A percentile compares a stretch with the other conserved stretches of the same genome.
Evolutionary conservation across 2,113 vertebrate genomes (phyloP).

Genomic region (Bagarius yarrelli): DNA sequence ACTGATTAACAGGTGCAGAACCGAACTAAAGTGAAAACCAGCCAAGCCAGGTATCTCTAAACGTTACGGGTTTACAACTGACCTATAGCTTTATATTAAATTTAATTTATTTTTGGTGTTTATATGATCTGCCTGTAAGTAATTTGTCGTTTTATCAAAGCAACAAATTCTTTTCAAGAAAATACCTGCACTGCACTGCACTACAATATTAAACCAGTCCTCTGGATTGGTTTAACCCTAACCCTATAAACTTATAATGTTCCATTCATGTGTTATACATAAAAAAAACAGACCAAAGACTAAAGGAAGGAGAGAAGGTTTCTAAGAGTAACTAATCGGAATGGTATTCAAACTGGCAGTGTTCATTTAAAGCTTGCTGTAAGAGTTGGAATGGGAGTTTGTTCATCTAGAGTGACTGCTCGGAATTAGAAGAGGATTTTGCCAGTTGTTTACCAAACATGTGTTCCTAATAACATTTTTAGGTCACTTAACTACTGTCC

Average conservation of each 20-base stretch:
- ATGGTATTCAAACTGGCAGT: conserved; percentile 13
- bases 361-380: conserved; percentile 6
- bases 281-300: neutral
- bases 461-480: neutral
- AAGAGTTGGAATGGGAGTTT: conserved; percentile 35
- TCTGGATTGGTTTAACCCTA: too few relatives aligned
- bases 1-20: neutral
- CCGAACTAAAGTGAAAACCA: neutral
- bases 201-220: too few relatives aligned
- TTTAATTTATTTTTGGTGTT: neutral
- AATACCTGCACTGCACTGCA: too few relatives aligned
- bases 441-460: neutral
- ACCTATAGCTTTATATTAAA: neutral
- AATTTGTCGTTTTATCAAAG: neutral
- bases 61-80: neutral
- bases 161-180: neutral
- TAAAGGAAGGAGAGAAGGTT: neutral
- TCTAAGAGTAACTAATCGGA: neutral
- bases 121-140: neutral
- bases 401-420: conserved; percentile 26
- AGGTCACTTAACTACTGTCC: neutral
- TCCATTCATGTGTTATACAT: neutral
- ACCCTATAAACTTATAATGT: neutral
- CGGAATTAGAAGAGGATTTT: conserved; percentile 1
- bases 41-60: neutral